Evolutionary conservation across 1,140 invertebrate species (phyloP).

Genomic region (Vanessa tameamea): DNA sequence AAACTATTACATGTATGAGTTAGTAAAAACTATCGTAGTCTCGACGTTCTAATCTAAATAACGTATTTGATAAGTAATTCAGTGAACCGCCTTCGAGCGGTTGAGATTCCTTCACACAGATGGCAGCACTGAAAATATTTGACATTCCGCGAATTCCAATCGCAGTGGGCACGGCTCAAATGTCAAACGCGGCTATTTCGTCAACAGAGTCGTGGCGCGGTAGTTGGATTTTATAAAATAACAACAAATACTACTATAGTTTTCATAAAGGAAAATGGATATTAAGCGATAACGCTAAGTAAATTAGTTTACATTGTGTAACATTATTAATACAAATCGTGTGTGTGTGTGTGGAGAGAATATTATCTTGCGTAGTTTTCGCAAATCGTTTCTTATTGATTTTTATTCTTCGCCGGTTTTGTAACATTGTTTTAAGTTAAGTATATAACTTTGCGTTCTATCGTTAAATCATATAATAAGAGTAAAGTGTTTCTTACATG

Average conservation of each 20-base stretch:
- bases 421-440: slow-evolving; percentile 67
- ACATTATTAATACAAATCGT: slow-evolving; percentile 49
- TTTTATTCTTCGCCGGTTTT: slow-evolving; percentile 75
- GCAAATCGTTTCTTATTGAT: slow-evolving; percentile 74
- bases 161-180: slow-evolving; percentile 80
- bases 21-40: not conserved
- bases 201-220: slow-evolving; percentile 79
- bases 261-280: slow-evolving; percentile 69
- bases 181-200: slow-evolving; percentile 82
- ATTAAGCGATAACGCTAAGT: slow-evolving; percentile 60
- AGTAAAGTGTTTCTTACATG: slow-evolving; percentile 41
- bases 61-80: slow-evolving; percentile 44
- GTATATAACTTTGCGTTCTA: slow-evolving; percentile 27
- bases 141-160: slow-evolving; percentile 79
- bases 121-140: slow-evolving; percentile 80
- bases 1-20: not conserved
- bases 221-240: slow-evolving; percentile 79
- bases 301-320: slow-evolving; percentile 51
- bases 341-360: slow-evolving; percentile 56
- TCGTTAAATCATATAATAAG: slow-evolving; percentile 18
- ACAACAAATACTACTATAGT: slow-evolving; percentile 72
- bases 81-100: slow-evolving; percentile 59
- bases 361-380: slow-evolving; percentile 54
- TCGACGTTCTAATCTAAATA: slow-evolving; percentile 35
- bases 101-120: slow-evolving; percentile 70